Evolutionary conservation across 2,113 vertebrate genomes (phyloP), one percentile per base, ranked within the genome.

Genomic region (Numida meleagris): DNA sequence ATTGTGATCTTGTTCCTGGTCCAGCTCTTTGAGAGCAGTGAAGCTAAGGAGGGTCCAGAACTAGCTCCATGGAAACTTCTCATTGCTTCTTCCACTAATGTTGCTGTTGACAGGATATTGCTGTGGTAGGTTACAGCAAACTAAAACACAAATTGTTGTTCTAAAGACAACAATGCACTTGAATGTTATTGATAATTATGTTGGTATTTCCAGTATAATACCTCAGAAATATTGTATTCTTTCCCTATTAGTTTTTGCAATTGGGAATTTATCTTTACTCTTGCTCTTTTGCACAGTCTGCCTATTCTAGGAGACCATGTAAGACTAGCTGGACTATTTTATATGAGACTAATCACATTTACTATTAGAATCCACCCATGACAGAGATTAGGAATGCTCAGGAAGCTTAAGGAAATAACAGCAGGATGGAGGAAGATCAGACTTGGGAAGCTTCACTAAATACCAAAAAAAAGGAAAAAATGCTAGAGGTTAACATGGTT

Each of bases 61-160:
- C 46, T 75, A 77, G 86, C 92, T 81, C 97, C 97, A 0, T 98
- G 98, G 98, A 98, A 98, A 93, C 77, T 98, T 83, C 96, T 98
- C 23, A 95, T 98, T 87, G 98, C 98, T 68, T 98, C 98, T 68
- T 98, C 97, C 55, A 98, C 98, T 11, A 98, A 98, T 1, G 94
- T 98, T 57, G 98, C 98, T 1, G 98, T 98, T 45, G 98, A 98
- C 88, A 98, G 98, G 95, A 95, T 98, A 27, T 96, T 98, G 73
- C 96, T 98, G 77, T 97, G 97, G 98, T 98, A 94, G 33, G 97
- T 97, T 19, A 29, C n/a, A 50, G 21, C 12, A 23, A 63, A 66
- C 71, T 31, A 11, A 80, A 45, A 25, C 14, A 34, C 1, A 2
- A 33, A 2, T 27, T 38, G 1, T 43, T 75, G 33, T 58, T 77